Base-by-base conservation (phyloP, 2,797 vertebrate species). In the Falco peregrinus region DNA sequence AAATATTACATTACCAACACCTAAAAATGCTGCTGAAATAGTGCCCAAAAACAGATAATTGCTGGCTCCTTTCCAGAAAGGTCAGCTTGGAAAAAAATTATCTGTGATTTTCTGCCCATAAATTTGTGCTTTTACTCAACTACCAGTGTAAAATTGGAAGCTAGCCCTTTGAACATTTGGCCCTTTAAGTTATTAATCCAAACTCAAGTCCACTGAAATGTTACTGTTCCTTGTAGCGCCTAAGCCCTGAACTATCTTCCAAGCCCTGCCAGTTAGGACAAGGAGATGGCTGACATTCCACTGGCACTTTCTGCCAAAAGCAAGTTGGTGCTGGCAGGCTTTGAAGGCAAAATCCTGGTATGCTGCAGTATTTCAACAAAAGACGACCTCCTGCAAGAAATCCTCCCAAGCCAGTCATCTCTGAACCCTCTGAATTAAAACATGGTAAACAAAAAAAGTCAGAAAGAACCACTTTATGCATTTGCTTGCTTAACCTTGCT, bases 1-100 rank as follows among this genome's bases (percentile, higher is more conserved):
- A 94, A 96, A 96, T 86, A 93, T 26, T 92, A 74, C 67, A 92
- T 84, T 95, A 90, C 67, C 82, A 94, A 78, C 84, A 94, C 94
- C 84, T 92, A 93, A 94, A 97, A 97, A 57, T 83, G 87, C 16
- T 76, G 89, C 84, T 93, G 87, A 95, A 90, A 33, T 29, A 2
- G 39, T 67, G 94, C 84, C 89, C 84, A 93, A 89, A 75, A 37
- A 45, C 82, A 91, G 79, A 82, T 67, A 92, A 95, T 67, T 79
- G 87, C 79, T 97, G 93, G 90, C 92, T 94, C 59, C 48, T 85
- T 94, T 82, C 91, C 93, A 93, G 79, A 78, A 85, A 89, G 84
- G 82, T 97, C 91, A 33, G 63, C 80, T 92, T 67, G 63, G 79
- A 60, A 86, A 91, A 95, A 96, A 69, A 93, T 75, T 73, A 85